Evolutionary conservation across 2,113 vertebrate species (phyloP).

Genomic region (Desmodus rotundus): DNA sequence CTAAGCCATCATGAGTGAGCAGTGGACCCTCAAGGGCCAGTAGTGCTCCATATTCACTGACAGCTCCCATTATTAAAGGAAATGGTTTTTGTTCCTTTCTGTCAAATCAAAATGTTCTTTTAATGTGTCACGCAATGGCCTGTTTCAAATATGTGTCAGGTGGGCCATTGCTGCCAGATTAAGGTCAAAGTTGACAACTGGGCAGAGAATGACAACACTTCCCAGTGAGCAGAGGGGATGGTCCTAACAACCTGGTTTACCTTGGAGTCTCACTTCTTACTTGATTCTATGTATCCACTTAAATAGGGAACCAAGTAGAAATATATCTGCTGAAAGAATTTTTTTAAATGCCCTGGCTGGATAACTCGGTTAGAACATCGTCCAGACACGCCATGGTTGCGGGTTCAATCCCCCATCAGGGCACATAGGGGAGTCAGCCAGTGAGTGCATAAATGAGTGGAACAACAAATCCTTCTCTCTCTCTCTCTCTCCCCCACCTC

Average conservation of each 20-base stretch:
- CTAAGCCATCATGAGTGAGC: constrained; percentile 36
- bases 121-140: constrained; percentile 64
- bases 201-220: constrained; percentile 23
- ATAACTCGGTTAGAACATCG: too few species aligned
- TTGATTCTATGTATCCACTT: constrained; percentile 38
- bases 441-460: too few species aligned
- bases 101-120: constrained; percentile 42
- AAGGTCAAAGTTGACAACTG: constrained; percentile 65
- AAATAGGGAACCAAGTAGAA: constrained; percentile 25
- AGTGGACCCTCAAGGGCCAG: constrained; percentile 24
- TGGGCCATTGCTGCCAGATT: constrained; percentile 22
- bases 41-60: constrained; percentile 41
- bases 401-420: too few species aligned
- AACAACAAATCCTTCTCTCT: too few species aligned
- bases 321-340: neutral
- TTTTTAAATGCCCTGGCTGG: too few species aligned
- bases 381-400: too few species aligned
- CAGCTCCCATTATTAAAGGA: constrained; percentile 74
- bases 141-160: constrained; percentile 46
- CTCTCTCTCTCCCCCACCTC: too few species aligned
- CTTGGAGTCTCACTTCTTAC: constrained; percentile 22
- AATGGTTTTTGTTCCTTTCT: constrained; percentile 49
- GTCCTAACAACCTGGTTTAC: neutral
- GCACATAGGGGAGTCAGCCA: too few species aligned
- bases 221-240: neutral